Evolutionary conservation across 2,888 invertebrate genomes (phyloP), one percentile per base, ranked within the genome.

Genomic region (Lasioglossum marginatum): DNA sequence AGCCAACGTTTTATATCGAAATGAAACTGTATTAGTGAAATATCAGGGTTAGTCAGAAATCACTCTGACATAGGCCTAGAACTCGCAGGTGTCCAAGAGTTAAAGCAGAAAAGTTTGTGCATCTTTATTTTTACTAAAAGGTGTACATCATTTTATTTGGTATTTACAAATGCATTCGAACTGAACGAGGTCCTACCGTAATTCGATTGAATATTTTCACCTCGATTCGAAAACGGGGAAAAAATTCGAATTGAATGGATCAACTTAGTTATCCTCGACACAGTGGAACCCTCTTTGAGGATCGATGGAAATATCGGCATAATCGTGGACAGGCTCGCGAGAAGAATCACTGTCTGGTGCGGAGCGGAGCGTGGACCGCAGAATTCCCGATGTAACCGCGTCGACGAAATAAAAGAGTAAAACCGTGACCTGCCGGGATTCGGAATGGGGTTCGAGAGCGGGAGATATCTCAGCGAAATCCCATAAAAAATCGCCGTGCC

Each of bases 401-500:
- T n/a, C 40, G 70, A 70, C 40, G 40, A 70, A 70, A 70, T 40
- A 70, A n/a, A 75, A 75, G 48, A 57, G 31, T 75, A 70, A 70
- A 70, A 40, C 37, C 40, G 70, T 70, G 37, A 40, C 70, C 70
- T 40, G 43, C 16, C 14, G 68, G 68, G 66, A 66, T 27, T 40
- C 16, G 8, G 8, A 12, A n/a, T 5, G n/a, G 8, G 19, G 16
- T 16, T 31, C 63, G 63, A 19, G 57, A 34, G 31, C 27, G 37
- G 27, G 60, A 34, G 66, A 16, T 23, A 74, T 66, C 1, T 66
- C 37, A 40, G n/a, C 66, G 60, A 63, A 48, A 73, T 79, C 79
- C 60, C 74, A 48, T 79, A 63, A 79, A 79, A 79, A 79, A 79
- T 74, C 27, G 52, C 45, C 34, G 31, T 14, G 34, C 34, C 27